Evolutionary conservation across 2,888 invertebrate species (phyloP), one percentile per base, ranked within the genome.

Genomic region (Prionchulus punctatus): DNA sequence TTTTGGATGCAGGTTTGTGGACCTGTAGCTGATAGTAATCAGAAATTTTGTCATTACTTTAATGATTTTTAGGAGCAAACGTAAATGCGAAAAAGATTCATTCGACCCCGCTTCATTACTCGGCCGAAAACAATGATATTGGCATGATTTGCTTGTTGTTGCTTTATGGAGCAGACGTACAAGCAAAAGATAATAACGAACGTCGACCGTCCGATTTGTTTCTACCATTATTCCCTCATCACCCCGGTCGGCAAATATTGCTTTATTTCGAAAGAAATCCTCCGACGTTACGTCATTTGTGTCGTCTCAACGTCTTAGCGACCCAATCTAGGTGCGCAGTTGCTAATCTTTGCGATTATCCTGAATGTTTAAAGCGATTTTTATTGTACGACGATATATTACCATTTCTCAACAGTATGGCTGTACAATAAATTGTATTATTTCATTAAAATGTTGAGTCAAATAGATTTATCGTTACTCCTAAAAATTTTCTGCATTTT

Each of bases 1-100:
- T 56, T 15, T 25, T 56, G 30, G 36, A 54, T 3, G 54, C 54
- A 2, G 54, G 54, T 54, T 3, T 3, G 54, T 50, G 3, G n/a
- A n/a, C 21, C n/a, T 53, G 12, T 4, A 26, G 12, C 30, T 50
- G 51, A 36, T n/a, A n/a, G n/a, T n/a, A n/a, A n/a, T n/a, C n/a
- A 36, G 36, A 7, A 12, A 12, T 36, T 36, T 7, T 36, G 18
- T 36, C 31, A 7, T 7, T 51, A n/a, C 28, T 21, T 28, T n/a
- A n/a, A n/a, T n/a, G n/a, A n/a, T 7, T 12, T 53, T 27, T 23
- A 56, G 56, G 56, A 21, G 53, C 53, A 21, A 15, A 31, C 26
- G 53, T 54, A 18, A 54, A 54, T 27, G 56, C 56, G 27, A n/a
- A 49, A 18, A 52, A 42, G 31, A 36, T 56, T 36, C 56, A 56